Conservation (phyloP, 2,113 vertebrate genomes). For the Illadopsis cleaveri region DNA sequence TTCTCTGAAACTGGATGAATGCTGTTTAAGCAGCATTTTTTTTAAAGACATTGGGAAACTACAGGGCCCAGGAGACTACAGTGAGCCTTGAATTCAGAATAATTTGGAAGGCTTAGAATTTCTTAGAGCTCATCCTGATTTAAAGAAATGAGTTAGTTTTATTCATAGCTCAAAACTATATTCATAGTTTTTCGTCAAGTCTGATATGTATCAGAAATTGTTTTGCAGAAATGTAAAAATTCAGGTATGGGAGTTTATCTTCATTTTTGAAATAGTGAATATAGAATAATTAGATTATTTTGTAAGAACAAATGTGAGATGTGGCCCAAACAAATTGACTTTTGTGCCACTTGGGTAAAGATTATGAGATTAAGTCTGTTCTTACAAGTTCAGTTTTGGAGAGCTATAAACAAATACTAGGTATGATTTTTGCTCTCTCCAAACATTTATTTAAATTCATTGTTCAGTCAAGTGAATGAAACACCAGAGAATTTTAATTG, state of each 20-base stretch:
- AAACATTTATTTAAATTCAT: background rate
- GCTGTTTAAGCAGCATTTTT: background rate
- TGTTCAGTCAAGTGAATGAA: background rate
- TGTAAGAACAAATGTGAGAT: background rate
- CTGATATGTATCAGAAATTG: background rate
- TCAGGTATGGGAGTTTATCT: background rate
- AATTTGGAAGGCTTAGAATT: background rate
- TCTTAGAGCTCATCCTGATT: background rate
- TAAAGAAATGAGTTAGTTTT: background rate
- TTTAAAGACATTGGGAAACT: background rate
- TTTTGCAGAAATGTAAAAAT: background rate
- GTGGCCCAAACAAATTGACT: background rate
- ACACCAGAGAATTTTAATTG: background rate
- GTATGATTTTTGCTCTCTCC: background rate
- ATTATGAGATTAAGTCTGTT: background rate
- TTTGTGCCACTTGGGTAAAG: background rate
- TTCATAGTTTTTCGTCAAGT: background rate
- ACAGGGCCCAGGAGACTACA: background rate
- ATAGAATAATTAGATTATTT: background rate
- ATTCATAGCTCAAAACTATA: background rate
- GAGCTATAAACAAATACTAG: background rate
- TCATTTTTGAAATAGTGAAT: background rate
- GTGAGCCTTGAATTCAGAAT: background rate
- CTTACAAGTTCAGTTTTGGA: background rate
- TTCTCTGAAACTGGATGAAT: background rate